These are phyloP conservation scores for Gorsachius magnificus DNA, from an alignment of 2,797 vertebrate species.

Conservation along the genomic window DNA sequence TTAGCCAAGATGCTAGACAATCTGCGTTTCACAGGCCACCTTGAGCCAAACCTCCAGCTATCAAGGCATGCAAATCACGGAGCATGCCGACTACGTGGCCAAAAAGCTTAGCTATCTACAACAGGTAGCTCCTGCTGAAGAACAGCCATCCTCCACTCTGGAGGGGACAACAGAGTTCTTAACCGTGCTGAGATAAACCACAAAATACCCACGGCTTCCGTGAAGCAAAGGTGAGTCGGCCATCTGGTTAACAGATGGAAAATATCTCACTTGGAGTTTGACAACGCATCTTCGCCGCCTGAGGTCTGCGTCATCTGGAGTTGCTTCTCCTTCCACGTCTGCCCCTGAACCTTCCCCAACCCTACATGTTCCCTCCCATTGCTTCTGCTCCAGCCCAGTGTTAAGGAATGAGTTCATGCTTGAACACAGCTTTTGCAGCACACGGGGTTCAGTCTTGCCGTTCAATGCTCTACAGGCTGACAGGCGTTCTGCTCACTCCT, in stretches of 20 bases:
- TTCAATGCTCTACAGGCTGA: background rate
- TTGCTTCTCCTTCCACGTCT: background rate
- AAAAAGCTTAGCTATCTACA: accelerated
- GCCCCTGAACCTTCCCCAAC: background rate
- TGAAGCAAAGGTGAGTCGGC: background rate
- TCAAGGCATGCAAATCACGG: accelerated
- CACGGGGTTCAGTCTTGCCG: background rate
- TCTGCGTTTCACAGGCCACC: background rate
- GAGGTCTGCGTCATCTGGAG: background rate
- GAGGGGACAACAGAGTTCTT: background rate
- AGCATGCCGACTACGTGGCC: accelerated
- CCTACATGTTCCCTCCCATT: background rate
- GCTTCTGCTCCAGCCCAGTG: background rate
- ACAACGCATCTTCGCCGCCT: background rate
- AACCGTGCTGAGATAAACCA: background rate
- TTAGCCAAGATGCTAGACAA: background rate
- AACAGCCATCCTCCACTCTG: accelerated
- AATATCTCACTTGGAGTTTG: background rate
- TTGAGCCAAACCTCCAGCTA: background rate
- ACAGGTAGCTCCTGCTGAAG: accelerated
- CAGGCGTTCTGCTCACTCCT: background rate
- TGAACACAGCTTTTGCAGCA: background rate
- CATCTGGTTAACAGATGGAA: background rate
- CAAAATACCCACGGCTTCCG: accelerated
- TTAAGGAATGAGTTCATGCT: background rate